A percentile compares a stretch with the other conserved stretches of the same genome.
Evolutionary conservation across 2,113 vertebrate genomes (phyloP).

Genomic region (Tragelaphus buxtoni): DNA sequence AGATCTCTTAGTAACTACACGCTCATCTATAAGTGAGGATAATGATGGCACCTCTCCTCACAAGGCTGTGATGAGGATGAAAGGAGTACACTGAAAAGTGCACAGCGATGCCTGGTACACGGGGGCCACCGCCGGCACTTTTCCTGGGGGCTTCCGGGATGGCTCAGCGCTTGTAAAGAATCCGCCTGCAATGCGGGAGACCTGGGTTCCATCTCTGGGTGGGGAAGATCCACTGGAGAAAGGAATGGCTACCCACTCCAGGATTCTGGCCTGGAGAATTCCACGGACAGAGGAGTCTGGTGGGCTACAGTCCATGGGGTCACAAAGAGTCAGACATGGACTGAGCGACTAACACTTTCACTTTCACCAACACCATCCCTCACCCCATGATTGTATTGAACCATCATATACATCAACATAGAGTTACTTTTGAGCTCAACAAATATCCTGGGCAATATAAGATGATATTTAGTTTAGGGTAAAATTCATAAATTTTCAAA

Average conservation of each 20-base stretch:
- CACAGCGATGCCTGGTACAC: accelerated
- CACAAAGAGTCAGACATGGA: neutral
- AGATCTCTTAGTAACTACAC: neutral
- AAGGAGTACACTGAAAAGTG: accelerated
- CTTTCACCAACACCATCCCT: neutral
- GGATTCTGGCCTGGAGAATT: neutral
- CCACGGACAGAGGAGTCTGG: neutral
- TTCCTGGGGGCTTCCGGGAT: neutral
- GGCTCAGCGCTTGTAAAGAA: neutral
- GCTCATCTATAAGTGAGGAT: neutral
- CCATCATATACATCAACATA: neutral
- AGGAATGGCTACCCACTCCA: neutral
- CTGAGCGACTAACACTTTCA: neutral
- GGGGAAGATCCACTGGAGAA: neutral
- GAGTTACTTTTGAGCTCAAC: neutral
- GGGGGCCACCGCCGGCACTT: no score
- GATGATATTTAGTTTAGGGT: neutral
- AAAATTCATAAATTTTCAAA: neutral
- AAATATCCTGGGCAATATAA: neutral
- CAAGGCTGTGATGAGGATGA: accelerated
- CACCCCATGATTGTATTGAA: neutral
- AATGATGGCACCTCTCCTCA: neutral
- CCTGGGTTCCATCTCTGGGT: neutral
- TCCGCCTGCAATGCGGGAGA: neutral
- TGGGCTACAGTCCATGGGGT: neutral